Base-by-base conservation (phyloP, 2,797 vertebrate genomes). In the Strix occidentalis region DNA sequence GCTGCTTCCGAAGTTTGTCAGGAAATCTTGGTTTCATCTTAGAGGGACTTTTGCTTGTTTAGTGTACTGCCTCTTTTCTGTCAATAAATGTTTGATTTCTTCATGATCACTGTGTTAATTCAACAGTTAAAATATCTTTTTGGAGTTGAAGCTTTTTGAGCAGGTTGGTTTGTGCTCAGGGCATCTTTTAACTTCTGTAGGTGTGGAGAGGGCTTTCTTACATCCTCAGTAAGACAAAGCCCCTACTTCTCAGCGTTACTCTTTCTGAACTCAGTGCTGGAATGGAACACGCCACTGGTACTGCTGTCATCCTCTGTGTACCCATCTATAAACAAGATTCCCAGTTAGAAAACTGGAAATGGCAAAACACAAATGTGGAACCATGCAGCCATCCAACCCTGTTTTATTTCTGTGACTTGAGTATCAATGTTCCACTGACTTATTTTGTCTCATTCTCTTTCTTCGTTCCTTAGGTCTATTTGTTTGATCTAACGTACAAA, bases 401-500 rank as follows among this genome's bases (percentile, higher is more conserved):
- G 63, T 33, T 87, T 66, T 41, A 56, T 64, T 83, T 77, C 56
- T 63, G 35, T 89, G 81, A 46, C 68, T 82, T n/a, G 35, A 92
- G 37, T 54, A 39, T 26, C 35, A 24, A 2, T 41, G 9, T 60
- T 84, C 72, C 57, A 17, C 54, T 74, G 66, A 8, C 33, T 45
- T 16, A 13, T 69, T 63, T 12, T 56, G 33, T 64, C 46, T 81
- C 24, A 20, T 75, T 91, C 53, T 75, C 28, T 60, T 45, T 72
- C 71, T 87, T 50, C 50, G 14, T 57, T 56, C 82, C 63, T n/a
- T 82, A 99, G 99, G 99, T 99, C 75, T 99, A 99, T 98, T 97
- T 99, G 97, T 99, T 99, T 98, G 99, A 99, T 96, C 94, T 99
- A 97, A 99, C 99, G 1, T 99, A 99, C 89, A 99, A 99, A 96